A percentile compares a stretch with the other conserved stretches of the same genome.
Evolutionary conservation across 2,888 invertebrate species (phyloP).

Genomic region (Anticlea derivata): DNA sequence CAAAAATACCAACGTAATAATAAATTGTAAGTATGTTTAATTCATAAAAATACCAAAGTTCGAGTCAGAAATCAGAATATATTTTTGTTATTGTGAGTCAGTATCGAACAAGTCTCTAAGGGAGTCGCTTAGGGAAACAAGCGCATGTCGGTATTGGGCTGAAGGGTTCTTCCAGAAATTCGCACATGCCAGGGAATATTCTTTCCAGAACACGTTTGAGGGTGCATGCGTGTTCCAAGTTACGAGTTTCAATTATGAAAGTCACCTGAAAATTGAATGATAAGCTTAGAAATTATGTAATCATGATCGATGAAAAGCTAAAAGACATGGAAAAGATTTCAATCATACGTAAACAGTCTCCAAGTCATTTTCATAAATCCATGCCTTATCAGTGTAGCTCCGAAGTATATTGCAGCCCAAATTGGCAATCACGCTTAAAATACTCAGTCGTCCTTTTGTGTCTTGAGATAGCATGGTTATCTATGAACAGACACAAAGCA

Average conservation of each 20-base stretch:
- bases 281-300: neutral
- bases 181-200: conserved; percentile 52
- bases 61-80: too few species aligned
- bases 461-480: conserved; percentile 36
- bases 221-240: conserved; percentile 86
- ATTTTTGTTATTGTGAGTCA: neutral
- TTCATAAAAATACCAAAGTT: too few species aligned
- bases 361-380: conserved; percentile 43
- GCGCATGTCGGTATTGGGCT: conserved; percentile 46
- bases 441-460: conserved; percentile 26
- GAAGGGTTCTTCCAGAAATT: conserved; percentile 53
- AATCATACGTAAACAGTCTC: conserved; percentile 45
- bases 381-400: conserved; percentile 38
- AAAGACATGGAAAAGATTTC: too few species aligned
- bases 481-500: conserved; percentile 29
- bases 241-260: conserved; percentile 91
- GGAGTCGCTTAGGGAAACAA: conserved; percentile 46
- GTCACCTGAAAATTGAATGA: conserved; percentile 83
- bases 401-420: conserved; percentile 45
- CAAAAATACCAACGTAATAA: too few species aligned
- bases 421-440: conserved; percentile 48
- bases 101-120: neutral
- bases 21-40: too few species aligned
- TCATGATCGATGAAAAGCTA: neutral
- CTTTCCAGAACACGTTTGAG: conserved; percentile 51